A percentile compares a stretch with the other conserved stretches of the same genome.
Evolutionary conservation across 2,113 vertebrate genomes (phyloP).

Genomic region (Cichladusa arquata): DNA sequence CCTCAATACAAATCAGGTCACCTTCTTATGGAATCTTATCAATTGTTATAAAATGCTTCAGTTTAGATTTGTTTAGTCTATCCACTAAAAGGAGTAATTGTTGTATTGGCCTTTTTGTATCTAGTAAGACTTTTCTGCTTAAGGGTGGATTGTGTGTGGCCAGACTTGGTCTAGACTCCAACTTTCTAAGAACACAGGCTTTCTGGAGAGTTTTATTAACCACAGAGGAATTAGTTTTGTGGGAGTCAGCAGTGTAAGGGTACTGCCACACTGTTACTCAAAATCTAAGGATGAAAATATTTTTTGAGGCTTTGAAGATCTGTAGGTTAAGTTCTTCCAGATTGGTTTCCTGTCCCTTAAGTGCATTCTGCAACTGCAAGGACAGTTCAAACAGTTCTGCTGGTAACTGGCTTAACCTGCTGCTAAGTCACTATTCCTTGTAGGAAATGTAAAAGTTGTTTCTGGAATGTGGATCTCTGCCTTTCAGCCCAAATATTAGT

Average conservation of each 20-base stretch:
- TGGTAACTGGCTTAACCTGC: background rate
- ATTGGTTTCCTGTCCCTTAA: background rate
- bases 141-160: background rate
- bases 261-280: background rate
- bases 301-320: background rate
- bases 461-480: background rate
- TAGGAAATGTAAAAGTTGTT: background rate
- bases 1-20: background rate
- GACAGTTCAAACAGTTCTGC: background rate
- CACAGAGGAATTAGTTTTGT: background rate
- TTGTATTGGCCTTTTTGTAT: background rate
- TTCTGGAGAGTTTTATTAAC: background rate
- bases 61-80: background rate
- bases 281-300: background rate
- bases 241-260: background rate
- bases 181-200: background rate
- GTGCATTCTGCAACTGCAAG: fast-evolving
- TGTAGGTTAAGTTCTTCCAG: background rate
- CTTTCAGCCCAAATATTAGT: background rate
- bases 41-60: background rate
- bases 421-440: background rate
- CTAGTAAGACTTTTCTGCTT: background rate
- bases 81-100: background rate
- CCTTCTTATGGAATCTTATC: background rate
- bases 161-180: background rate